A percentile compares a stretch with the other conserved stretches of the same genome.
Evolutionary conservation across 2,888 invertebrate species (phyloP).

Genomic region (Drosophila quinaria): DNA sequence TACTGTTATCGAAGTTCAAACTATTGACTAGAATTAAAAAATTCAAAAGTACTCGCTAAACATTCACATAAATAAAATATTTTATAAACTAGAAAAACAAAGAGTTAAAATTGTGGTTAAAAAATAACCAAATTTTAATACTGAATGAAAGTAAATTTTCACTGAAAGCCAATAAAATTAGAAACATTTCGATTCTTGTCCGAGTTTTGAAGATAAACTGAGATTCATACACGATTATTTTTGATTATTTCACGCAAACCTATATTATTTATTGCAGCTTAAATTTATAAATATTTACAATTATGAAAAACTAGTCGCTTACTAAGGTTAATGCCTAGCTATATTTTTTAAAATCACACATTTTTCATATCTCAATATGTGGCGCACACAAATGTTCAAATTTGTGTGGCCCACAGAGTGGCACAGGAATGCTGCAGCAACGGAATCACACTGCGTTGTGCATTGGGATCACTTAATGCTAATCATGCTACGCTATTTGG

Average conservation of each 20-base stretch:
- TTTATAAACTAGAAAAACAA: neutral
- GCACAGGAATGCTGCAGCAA: constrained; percentile 53
- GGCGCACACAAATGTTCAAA: constrained; percentile 53
- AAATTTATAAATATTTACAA: constrained; percentile 67
- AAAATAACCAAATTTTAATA: neutral
- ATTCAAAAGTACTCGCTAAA: too few relatives aligned
- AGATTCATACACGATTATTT: neutral
- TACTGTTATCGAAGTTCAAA: neutral
- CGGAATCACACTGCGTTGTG: constrained; percentile 21
- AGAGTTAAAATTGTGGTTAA: neutral
- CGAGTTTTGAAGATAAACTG: neutral
- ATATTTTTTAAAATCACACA: constrained; percentile 70
- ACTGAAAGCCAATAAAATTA: neutral
- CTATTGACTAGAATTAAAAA: neutral
- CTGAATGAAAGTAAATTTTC: neutral
- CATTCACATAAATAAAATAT: neutral
- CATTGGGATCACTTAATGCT: constrained; percentile 21
- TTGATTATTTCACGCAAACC: constrained; percentile 12
- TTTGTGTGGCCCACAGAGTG: constrained; percentile 63
- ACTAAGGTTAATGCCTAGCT: constrained; percentile 45
- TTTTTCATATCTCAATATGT: constrained; percentile 58
- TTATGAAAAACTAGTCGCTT: constrained; percentile 52
- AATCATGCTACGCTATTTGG: constrained; percentile 30
- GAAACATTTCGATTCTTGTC: neutral
- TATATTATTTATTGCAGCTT: constrained; percentile 57